phyloP scores from a whole-genome alignment of 1,140 invertebrate species.

The Solenopsis invicta region DNA sequence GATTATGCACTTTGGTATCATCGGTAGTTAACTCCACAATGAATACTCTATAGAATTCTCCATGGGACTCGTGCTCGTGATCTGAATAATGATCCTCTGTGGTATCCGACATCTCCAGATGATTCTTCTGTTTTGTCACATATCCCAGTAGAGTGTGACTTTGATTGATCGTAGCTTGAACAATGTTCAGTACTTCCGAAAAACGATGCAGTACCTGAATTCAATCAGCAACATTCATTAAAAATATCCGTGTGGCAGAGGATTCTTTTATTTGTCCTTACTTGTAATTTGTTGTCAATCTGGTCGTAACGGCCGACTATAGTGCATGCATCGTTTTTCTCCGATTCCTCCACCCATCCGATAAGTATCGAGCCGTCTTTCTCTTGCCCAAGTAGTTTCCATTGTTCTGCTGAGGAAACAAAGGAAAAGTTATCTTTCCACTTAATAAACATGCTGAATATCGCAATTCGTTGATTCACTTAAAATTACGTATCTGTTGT shows the following conservation, averaged over 20 bases:
- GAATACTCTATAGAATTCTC: conserved; percentile 86
- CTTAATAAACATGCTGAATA: background rate
- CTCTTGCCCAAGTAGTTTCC: conserved; percentile 92
- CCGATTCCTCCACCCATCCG: conserved; percentile 89
- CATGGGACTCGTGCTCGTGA: conserved; percentile 75
- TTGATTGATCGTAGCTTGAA: conserved; percentile 93
- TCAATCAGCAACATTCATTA: conserved; percentile 32
- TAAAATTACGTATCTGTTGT: background rate
- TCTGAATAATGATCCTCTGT: conserved; percentile 53
- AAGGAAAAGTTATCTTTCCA: background rate
- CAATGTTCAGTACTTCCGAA: conserved; percentile 89
- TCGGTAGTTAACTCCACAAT: conserved; percentile 88
- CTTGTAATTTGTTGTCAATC: conserved; percentile 81
- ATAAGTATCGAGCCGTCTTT: conserved; percentile 91
- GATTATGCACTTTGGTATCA: conserved; percentile 85
- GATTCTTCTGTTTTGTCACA: conserved; percentile 87
- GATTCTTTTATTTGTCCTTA: conserved; percentile 33
- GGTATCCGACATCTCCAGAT: conserved; percentile 70
- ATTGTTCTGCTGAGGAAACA: conserved; percentile 88
- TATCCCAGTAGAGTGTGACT: conserved; percentile 90
- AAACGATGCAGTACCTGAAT: conserved; percentile 89
- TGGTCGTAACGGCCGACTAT: conserved; percentile 84
- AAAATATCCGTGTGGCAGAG: background rate
- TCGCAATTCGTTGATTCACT: background rate
- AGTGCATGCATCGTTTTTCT: conserved; percentile 79